Evolutionary conservation across 2,888 invertebrate genomes (phyloP).

Genomic region (Baccha elongata): DNA sequence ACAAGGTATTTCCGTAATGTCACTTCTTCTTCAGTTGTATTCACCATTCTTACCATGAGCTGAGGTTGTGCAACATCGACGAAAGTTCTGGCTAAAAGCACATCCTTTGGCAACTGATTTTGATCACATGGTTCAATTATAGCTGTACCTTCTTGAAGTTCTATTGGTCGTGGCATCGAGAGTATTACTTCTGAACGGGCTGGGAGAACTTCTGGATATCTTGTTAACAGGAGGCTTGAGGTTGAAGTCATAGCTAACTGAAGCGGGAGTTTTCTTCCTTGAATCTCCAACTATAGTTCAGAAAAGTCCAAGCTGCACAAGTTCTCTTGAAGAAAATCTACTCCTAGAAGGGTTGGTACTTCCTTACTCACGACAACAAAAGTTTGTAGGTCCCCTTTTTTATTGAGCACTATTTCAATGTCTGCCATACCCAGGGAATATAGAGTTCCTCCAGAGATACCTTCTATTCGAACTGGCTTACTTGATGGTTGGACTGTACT

Average conservation of each 20-base stretch:
- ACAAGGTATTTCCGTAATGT: too few relatives aligned
- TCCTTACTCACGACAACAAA: not conserved
- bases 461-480: not conserved
- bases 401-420: not conserved
- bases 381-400: not conserved
- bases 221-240: not conserved
- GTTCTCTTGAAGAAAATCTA: constrained; percentile 5
- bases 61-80: not conserved
- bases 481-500: not conserved
- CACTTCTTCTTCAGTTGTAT: too few relatives aligned
- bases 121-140: not conserved
- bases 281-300: not conserved
- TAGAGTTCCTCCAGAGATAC: constrained; percentile 3
- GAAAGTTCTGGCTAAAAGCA: not conserved
- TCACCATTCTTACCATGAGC: too few relatives aligned
- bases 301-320: not conserved
- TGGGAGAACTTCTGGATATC: not conserved
- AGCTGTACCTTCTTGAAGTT: not conserved
- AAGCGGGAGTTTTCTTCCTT: not conserved
- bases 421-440: constrained; percentile 6
- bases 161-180: not conserved
- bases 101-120: not conserved
- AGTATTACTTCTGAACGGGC: not conserved
- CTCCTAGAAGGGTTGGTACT: not conserved
- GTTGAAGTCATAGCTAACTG: not conserved